Percentiles rank a stretch among this genome's conserved stretches.
Conservation (phyloP, 2,113 vertebrate species). For the Cinclus cinclus region DNA sequence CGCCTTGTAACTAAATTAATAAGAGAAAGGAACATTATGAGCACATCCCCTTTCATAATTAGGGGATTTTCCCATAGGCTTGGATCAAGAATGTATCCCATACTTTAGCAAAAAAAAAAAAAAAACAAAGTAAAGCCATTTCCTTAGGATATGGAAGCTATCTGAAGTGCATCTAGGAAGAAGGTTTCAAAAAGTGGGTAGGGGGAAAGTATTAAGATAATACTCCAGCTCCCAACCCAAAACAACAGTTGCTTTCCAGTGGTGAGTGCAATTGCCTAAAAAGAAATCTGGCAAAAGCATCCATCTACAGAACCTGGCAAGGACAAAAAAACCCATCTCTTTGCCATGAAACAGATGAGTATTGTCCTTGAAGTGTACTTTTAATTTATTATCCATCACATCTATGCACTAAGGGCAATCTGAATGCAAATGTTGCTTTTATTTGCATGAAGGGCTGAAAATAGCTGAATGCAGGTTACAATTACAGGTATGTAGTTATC, state of each 20-base stretch:
- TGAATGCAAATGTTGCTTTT: conserved; percentile 32
- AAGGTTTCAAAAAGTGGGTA: not conserved
- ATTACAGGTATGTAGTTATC: not conserved
- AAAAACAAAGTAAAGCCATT: not conserved
- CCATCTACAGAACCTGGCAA: not conserved
- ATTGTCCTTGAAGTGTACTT: not conserved
- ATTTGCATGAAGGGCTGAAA: conserved; percentile 41
- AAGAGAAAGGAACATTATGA: conserved; percentile 25
- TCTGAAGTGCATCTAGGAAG: not conserved
- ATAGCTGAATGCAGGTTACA: conserved; percentile 33
- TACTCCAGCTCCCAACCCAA: not conserved
- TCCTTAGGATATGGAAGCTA: not conserved
- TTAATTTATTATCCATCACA: not conserved
- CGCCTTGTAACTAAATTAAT: not conserved
- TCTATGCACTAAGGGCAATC: conserved; percentile 4
- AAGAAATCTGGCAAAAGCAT: not conserved
- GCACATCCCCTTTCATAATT: not conserved
- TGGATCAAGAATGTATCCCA: not conserved
- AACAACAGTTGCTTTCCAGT: not conserved
- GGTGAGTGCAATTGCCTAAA: not conserved
- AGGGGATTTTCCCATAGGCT: not conserved
- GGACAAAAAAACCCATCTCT: not conserved
- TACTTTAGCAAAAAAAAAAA: not conserved
- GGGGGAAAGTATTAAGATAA: not conserved
- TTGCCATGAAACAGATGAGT: not conserved